These are phyloP conservation scores for Apocrypta bakeri DNA, from an alignment of 1,140 invertebrate species.

Conservation along the genomic window DNA sequence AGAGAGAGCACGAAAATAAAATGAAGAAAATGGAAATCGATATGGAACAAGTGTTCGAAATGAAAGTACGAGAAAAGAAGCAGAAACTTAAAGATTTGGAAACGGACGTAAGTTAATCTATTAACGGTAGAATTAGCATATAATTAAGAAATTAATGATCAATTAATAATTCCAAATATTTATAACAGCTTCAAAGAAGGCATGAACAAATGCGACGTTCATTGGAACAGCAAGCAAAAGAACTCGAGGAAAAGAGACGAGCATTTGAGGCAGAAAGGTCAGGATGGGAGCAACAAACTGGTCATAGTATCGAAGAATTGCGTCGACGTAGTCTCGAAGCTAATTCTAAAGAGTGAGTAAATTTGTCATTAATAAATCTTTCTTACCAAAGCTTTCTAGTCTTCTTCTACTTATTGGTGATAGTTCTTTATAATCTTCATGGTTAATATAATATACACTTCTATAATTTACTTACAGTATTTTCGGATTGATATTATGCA, in stretches of 20 bases:
- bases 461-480: conserved; percentile 27
- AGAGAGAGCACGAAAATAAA: conserved; percentile 94
- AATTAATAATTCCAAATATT: conserved; percentile 5
- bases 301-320: conserved; percentile 90
- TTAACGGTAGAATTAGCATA: not conserved
- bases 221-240: conserved; percentile 90
- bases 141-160: not conserved
- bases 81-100: conserved; percentile 95
- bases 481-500: conserved; percentile 8
- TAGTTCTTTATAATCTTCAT: conserved; percentile 27
- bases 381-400: conserved; percentile 37
- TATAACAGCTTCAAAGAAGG: conserved; percentile 78
- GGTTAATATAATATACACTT: conserved; percentile 31
- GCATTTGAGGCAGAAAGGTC: conserved; percentile 91
- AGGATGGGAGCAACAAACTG: conserved; percentile 92
- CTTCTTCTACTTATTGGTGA: conserved; percentile 50
- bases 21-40: conserved; percentile 98
- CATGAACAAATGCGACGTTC: conserved; percentile 82
- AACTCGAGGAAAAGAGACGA: conserved; percentile 91
- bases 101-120: conserved; percentile 80
- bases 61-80: conserved; percentile 92
- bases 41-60: conserved; percentile 95
- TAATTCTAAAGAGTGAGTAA: conserved; percentile 89
- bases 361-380: conserved; percentile 39
- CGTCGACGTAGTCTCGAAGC: conserved; percentile 88